Conservation (phyloP, 2,888 invertebrate species). For the Linnaemya tessellans region DNA sequence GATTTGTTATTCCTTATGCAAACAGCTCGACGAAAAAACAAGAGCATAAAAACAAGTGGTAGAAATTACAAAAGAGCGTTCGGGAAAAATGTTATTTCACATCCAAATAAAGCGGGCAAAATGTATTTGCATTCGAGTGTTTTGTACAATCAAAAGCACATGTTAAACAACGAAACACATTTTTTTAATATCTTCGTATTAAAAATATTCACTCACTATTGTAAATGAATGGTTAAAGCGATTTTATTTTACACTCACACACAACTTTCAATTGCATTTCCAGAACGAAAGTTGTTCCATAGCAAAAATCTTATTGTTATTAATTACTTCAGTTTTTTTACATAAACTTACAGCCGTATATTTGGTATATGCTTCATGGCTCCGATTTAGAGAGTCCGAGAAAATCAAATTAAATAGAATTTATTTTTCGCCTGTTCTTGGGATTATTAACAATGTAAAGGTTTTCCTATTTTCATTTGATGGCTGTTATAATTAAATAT, state of each 20-base stretch:
- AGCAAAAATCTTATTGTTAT: too few relatives aligned
- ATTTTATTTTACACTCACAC: constrained; percentile 15
- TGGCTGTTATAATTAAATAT: too few relatives aligned
- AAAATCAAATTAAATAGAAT: too few relatives aligned
- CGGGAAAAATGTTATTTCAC: not conserved
- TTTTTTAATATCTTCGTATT: constrained; percentile 29
- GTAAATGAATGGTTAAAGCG: not conserved
- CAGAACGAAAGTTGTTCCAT: too few relatives aligned
- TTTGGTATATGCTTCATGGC: too few relatives aligned
- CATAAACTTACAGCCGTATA: too few relatives aligned
- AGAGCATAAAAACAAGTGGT: not conserved
- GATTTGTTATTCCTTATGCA: constrained; percentile 64
- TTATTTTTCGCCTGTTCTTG: too few relatives aligned
- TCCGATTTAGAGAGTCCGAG: too few relatives aligned
- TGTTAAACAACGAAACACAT: constrained; percentile 29
- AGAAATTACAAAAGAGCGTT: constrained; percentile 9
- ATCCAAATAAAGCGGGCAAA: constrained; percentile 7
- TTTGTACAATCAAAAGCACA: constrained; percentile 44
- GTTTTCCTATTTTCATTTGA: too few relatives aligned
- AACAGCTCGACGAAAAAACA: constrained; percentile 14
- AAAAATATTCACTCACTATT: not conserved
- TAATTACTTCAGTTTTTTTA: too few relatives aligned
- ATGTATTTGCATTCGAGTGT: constrained; percentile 4
- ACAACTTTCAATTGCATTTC: too few relatives aligned
- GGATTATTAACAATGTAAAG: too few relatives aligned